Evolutionary conservation across 2,113 vertebrate species (phyloP).

Genomic region (Protomyctophum bolini): DNA sequence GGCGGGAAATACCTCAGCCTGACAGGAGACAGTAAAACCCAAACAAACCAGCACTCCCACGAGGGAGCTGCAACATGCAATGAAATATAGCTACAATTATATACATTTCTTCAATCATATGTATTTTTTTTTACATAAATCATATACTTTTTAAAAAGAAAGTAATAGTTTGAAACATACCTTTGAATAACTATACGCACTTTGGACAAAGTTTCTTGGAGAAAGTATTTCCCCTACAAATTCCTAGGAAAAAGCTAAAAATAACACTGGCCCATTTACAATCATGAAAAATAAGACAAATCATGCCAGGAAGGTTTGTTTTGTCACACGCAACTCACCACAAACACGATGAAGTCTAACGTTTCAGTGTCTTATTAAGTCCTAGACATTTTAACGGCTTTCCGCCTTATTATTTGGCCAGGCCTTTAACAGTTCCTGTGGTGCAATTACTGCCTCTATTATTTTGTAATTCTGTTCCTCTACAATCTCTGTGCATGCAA

Average conservation of each 20-base stretch:
- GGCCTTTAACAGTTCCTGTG: neutral
- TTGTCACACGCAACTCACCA: slow-evolving; percentile 8
- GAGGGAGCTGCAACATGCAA: slow-evolving; percentile 30
- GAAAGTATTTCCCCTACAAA: neutral
- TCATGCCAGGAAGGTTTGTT: slow-evolving; percentile 6
- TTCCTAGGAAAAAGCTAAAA: slow-evolving; percentile 3
- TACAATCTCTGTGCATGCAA: neutral
- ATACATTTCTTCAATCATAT: no score
- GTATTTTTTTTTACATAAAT: slow-evolving; percentile 19
- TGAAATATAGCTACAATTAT: slow-evolving; percentile 37
- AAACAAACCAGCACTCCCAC: slow-evolving; percentile 52
- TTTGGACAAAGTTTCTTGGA: slow-evolving; percentile 13
- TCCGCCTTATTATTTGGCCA: neutral
- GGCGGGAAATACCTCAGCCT: slow-evolving; percentile 56
- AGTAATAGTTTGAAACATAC: slow-evolving; percentile 38
- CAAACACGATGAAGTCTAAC: neutral
- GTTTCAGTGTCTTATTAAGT: neutral
- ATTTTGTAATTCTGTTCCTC: neutral
- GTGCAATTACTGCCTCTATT: neutral
- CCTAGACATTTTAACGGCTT: neutral
- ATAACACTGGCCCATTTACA: neutral
- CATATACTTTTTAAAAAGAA: slow-evolving; percentile 41
- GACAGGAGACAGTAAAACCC: slow-evolving; percentile 60
- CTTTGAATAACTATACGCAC: slow-evolving; percentile 48
- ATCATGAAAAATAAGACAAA: neutral